A percentile compares a stretch with the other conserved stretches of the same genome.
Evolutionary conservation across 2,888 invertebrate species (phyloP).

Genomic region (Heteromyza rotundicornis): DNA sequence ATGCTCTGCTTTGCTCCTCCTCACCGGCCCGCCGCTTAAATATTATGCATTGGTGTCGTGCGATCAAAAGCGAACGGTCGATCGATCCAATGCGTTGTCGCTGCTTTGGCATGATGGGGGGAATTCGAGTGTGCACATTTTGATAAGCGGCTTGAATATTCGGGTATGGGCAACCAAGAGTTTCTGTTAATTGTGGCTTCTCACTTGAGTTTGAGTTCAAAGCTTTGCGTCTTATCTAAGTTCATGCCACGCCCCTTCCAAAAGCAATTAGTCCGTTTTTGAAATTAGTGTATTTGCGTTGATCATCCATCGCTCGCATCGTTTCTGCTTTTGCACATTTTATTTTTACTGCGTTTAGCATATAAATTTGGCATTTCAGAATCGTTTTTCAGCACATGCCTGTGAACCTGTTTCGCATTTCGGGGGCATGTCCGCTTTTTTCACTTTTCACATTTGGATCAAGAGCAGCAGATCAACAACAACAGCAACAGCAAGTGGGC

Average conservation of each 20-base stretch:
- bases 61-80: slow-evolving; percentile 22
- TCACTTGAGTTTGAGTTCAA: too few relatives aligned
- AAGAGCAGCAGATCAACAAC: neutral
- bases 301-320: too few relatives aligned
- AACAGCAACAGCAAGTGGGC: neutral
- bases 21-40: too few relatives aligned
- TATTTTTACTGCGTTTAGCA: slow-evolving; percentile 18
- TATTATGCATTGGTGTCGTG: slow-evolving; percentile 43
- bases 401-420: slow-evolving; percentile 25
- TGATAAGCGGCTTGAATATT: too few relatives aligned
- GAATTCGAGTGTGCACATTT: neutral
- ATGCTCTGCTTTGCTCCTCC: too few relatives aligned
- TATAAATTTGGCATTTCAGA: slow-evolving; percentile 31
- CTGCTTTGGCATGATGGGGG: too few relatives aligned
- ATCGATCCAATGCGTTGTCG: neutral
- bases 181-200: too few relatives aligned
- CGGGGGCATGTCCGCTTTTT: slow-evolving; percentile 9
- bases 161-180: too few relatives aligned
- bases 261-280: too few relatives aligned
- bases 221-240: too few relatives aligned
- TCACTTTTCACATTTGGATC: neutral
- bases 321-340: neutral
- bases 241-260: too few relatives aligned
- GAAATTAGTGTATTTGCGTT: too few relatives aligned
- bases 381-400: slow-evolving; percentile 11